A percentile compares a stretch with the other conserved stretches of the same genome.
phyloP scores from a whole-genome alignment of 2,113 vertebrate species.

The Thalassarche chlororhynchos region DNA sequence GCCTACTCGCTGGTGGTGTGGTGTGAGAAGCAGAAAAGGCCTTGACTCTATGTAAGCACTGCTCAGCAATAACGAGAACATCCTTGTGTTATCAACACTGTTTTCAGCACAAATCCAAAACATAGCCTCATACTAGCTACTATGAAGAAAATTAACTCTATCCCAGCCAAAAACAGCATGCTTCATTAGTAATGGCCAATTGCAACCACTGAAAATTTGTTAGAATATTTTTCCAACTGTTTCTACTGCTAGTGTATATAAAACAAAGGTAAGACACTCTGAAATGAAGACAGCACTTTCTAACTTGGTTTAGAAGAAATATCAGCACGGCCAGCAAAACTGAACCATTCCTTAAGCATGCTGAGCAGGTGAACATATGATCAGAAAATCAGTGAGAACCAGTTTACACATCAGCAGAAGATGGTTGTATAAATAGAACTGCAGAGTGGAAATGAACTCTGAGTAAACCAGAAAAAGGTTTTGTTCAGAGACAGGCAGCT shows the following conservation, averaged over 20 bases:
- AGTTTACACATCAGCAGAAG: background rate
- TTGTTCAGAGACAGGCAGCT: background rate
- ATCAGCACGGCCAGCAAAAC: background rate
- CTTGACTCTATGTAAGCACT: no score
- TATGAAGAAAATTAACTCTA: no score
- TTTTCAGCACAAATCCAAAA: no score
- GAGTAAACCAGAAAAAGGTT: background rate
- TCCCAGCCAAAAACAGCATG: no score
- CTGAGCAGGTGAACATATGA: background rate
- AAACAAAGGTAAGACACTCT: background rate
- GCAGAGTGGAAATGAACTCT: background rate
- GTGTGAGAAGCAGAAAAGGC: no score
- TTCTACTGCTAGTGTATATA: background rate
- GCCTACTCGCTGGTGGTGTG: no score
- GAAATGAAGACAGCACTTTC: background rate
- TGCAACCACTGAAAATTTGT: background rate
- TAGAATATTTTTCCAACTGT: background rate
- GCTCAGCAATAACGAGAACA: no score
- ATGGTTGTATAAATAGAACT: background rate
- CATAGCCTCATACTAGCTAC: no score
- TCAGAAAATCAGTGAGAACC: background rate
- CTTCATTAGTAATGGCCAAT: background rate
- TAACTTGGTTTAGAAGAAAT: background rate
- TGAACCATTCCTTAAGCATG: background rate
- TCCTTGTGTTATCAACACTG: no score